A percentile compares a stretch with the other conserved stretches of the same genome.
phyloP scores from a whole-genome alignment of 2,888 invertebrate genomes.

The Nomada flava region DNA sequence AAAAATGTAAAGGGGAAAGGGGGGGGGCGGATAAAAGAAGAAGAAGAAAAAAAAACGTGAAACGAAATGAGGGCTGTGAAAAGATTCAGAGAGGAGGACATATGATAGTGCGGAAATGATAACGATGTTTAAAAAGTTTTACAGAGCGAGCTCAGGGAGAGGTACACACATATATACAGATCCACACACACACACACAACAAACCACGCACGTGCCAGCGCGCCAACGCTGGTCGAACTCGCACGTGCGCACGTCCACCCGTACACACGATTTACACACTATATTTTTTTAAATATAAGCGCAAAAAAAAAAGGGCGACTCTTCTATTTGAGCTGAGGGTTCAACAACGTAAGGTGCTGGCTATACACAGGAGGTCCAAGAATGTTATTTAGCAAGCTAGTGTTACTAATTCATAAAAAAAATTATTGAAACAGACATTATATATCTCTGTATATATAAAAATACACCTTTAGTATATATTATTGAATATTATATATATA shows the following conservation, averaged over 20 bases:
- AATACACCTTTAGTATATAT: conserved; percentile 76
- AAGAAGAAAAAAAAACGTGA: conserved; percentile 59
- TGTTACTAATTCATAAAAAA: conserved; percentile 80
- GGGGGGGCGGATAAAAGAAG: neutral
- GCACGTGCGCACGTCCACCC: neutral
- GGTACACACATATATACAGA: conserved; percentile 44
- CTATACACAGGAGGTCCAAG: conserved; percentile 83
- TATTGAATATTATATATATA: conserved; percentile 79
- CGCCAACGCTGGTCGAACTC: neutral
- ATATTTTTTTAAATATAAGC: conserved; percentile 82
- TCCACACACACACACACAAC: neutral
- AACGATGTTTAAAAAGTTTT: conserved; percentile 51
- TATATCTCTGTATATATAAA: conserved; percentile 79
- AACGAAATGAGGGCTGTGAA: conserved; percentile 83
- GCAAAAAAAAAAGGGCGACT: conserved; percentile 69
- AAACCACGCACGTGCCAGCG: conserved; percentile 6
- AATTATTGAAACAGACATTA: conserved; percentile 80
- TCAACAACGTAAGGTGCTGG: conserved; percentile 82
- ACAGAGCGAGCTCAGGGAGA: conserved; percentile 80
- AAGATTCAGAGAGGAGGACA: conserved; percentile 62
- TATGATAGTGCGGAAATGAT: conserved; percentile 55
- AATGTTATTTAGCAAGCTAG: conserved; percentile 83
- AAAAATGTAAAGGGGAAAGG: conserved; percentile 49
- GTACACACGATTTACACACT: conserved; percentile 64
- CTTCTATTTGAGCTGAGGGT: conserved; percentile 77